Conservation (phyloP, 2,888 invertebrate genomes). For the Rhorus exstirpatorius region DNA sequence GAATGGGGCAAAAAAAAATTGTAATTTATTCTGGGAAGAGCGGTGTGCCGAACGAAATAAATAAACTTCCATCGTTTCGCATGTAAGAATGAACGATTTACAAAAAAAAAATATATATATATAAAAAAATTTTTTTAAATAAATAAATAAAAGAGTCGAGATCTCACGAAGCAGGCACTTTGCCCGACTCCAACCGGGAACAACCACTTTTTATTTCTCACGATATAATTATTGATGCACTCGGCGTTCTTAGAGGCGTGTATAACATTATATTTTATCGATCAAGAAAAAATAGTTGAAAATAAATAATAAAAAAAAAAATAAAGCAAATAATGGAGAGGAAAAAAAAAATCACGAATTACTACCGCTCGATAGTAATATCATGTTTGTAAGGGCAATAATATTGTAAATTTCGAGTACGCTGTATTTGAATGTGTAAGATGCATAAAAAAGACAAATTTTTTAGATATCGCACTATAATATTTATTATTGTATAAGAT, state of each 20-base stretch:
- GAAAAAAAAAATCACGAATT: slow-evolving; percentile 74
- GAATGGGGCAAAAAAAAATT: slow-evolving; percentile 37
- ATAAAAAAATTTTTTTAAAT: slow-evolving; percentile 27
- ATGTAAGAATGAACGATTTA: slow-evolving; percentile 43
- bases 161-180: slow-evolving; percentile 67
- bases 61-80: slow-evolving; percentile 22
- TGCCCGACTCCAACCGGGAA: slow-evolving; percentile 70
- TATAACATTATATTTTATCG: slow-evolving; percentile 69
- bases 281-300: slow-evolving; percentile 58
- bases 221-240: slow-evolving; percentile 60
- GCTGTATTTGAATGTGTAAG: slow-evolving; percentile 83
- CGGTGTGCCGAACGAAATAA: slow-evolving; percentile 45
- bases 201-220: slow-evolving; percentile 65
- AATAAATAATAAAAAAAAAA: slow-evolving; percentile 52
- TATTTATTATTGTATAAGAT: slow-evolving; percentile 80
- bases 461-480: slow-evolving; percentile 85
- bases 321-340: slow-evolving; percentile 44
- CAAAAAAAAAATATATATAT: too few species aligned
- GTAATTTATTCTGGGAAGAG: slow-evolving; percentile 49
- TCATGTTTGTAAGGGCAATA: slow-evolving; percentile 84
- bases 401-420: slow-evolving; percentile 84
- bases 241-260: slow-evolving; percentile 64
- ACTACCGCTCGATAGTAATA: slow-evolving; percentile 80
- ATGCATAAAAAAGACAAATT: slow-evolving; percentile 84
- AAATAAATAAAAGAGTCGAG: slow-evolving; percentile 61